Conservation (phyloP, 2,113 vertebrate genomes). For the Phrynosoma platyrhinos region DNA sequence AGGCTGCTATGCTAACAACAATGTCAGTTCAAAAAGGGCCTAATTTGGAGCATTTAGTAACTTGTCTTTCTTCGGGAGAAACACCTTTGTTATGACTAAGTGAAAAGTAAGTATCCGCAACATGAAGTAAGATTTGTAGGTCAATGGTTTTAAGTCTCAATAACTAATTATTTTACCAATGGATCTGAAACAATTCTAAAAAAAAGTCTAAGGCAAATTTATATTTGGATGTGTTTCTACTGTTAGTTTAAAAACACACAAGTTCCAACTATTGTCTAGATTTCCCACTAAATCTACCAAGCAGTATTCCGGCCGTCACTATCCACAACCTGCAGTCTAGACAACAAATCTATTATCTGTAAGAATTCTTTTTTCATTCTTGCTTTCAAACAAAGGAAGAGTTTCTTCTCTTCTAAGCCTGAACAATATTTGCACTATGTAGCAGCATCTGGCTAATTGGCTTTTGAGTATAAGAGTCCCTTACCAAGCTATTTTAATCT, state of each 20-base stretch:
- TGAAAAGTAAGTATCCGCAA: neutral
- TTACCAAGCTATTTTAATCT: slow-evolving; percentile 49
- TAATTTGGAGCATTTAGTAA: neutral
- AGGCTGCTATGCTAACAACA: neutral
- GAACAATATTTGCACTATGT: neutral
- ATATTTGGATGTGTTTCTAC: neutral
- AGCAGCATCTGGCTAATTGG: slow-evolving; percentile 65
- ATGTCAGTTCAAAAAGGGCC: neutral
- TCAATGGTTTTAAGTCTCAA: rapidly evolving
- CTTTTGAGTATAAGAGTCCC: slow-evolving; percentile 60
- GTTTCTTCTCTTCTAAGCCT: neutral
- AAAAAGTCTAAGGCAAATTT: neutral
- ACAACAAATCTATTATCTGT: neutral
- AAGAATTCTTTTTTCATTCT: neutral
- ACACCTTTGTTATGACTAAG: neutral
- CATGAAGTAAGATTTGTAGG: rapidly evolving
- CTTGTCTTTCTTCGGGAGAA: neutral
- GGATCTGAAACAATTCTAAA: neutral
- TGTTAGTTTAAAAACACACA: neutral
- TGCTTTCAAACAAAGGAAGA: neutral
- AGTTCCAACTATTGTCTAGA: neutral
- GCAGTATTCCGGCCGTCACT: neutral
- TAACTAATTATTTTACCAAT: neutral
- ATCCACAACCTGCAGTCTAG: rapidly evolving
- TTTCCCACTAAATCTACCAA: neutral